These are phyloP conservation scores for Amblyjoppa proteus DNA, from an alignment of 2,888 invertebrate genomes.

Conservation along the genomic window DNA sequence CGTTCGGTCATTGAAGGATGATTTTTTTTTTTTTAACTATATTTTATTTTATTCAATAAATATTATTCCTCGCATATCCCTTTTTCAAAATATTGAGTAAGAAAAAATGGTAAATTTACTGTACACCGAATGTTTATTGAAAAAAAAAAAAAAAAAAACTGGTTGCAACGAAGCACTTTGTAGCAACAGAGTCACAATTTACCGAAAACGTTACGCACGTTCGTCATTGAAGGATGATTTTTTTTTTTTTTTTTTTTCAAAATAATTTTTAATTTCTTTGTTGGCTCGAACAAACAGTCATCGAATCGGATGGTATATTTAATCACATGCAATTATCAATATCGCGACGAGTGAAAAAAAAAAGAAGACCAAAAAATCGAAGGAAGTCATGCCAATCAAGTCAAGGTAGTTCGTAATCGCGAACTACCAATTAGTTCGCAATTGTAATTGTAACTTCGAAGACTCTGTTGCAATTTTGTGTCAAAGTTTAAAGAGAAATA, in stretches of 20 bases:
- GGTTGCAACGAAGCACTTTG: too few species aligned
- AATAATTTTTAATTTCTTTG: too few species aligned
- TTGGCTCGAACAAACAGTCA: neutral
- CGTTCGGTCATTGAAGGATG: too few species aligned
- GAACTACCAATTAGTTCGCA: neutral
- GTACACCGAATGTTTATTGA: too few species aligned
- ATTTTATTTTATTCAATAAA: too few species aligned
- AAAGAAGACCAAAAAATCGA: slow-evolving; percentile 10
- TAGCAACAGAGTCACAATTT: too few species aligned
- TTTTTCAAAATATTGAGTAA: too few species aligned
- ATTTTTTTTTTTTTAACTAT: neutral
- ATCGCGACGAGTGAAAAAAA: neutral
- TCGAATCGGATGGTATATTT: neutral
- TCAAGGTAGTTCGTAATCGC: neutral
- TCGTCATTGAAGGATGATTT: neutral
- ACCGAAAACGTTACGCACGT: too few species aligned
- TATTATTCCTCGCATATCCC: too few species aligned
- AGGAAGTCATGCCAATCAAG: slow-evolving; percentile 4
- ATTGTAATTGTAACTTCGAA: neutral
- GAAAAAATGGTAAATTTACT: too few species aligned
- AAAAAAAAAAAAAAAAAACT: too few species aligned
- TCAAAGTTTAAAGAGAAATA: neutral
- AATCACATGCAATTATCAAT: neutral
- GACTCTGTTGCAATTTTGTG: neutral
- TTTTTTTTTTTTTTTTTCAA: neutral